Base-by-base conservation (phyloP, 2,113 vertebrate species). In the Hypanus sabinus region DNA sequence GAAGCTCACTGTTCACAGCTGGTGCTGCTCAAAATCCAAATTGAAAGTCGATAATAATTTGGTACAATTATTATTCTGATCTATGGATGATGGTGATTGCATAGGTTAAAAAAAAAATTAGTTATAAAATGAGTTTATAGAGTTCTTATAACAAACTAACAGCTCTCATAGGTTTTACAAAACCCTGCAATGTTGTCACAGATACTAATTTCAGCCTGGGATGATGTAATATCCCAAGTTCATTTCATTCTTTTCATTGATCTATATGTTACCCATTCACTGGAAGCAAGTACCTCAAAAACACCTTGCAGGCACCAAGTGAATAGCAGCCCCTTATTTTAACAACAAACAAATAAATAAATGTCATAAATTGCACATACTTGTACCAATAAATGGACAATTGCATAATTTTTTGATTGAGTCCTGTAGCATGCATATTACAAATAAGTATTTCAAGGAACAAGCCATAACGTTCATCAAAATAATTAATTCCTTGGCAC, bases 401-500 rank as follows among this genome's bases (percentile, higher is more conserved):
- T 18, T 65, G 33, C 22, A 73, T 93, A 55, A 73, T 75, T 73
- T 55, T n/a, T 7, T 73, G 46, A 73, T 16, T 93, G 36, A 71
- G 20, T 75, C 22, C 38, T 27, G 90, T 33, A 73, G 68, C 3
- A 71, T 24, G 33, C 68, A 24, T 93, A 46, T 71, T 93, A 36
- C 70, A 73, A 71, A 93, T 46, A 3, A 93, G 71, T 12, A 18
- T 24, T 93, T 75, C 4, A 46, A 2, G 36, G 30, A 2, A 73
- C 73, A 46, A 55, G 70, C 70, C 0, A 27, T 27, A 38, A 93
- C 46, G 10, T 93, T 33, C 46, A 2, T 36, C 90, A 10, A 73
- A 93, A 93, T 73, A 93, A 93, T 93, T 93, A 93, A 93, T 73
- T 93, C 71, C 65, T 90, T 90, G 60, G 62, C 30, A 68, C 33